Evolutionary conservation across 2,797 vertebrate genomes (phyloP), one percentile per base, ranked within the genome.

Genomic region (Euthynnus affinis): DNA sequence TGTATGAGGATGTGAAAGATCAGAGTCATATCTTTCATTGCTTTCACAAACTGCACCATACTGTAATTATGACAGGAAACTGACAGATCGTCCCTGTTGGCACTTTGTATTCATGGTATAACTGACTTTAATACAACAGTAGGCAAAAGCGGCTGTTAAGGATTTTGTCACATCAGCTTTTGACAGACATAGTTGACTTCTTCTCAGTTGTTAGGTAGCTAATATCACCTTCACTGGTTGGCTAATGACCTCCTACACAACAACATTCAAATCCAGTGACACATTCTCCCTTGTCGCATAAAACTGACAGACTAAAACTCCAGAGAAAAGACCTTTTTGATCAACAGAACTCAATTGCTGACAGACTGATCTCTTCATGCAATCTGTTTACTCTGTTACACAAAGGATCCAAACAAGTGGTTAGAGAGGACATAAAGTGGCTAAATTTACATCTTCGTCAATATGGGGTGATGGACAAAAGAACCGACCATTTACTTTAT

Each of bases 241-340:
- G 13, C n/a, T 55, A 49, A 76, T 29, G 7, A 81, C 62, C 22
- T 71, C 51, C 52, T 67, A 52, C 44, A 63, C 46, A 49, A 25
- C 29, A 56, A 57, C 23, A 56, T 42, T 20, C 60, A 34, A 68
- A 71, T 32, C 46, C 29, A 6, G 3, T 44, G 42, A 64, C 9
- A 27, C 37, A 55, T 22, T 60, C 40, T 42, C 22, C 18, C 23
- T 20, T 18, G 10, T 29, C 20, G 23, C 22, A 22, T 22, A 13
- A 17, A 58, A 29, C 1, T 32, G 29, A 66, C 5, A 48, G 25
- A 73, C 27, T 42, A 72, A 46, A 20, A 17, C 4, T 34, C 8
- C 17, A 60, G 7, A 6, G 20, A 9, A 63, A 3, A 40, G 20
- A 40, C 6, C 2, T 49, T 20, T 61, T 40, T 46, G 27, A 76